Conservation (phyloP, 2,888 invertebrate genomes). For the Chrysotoxum bicinctum region DNA sequence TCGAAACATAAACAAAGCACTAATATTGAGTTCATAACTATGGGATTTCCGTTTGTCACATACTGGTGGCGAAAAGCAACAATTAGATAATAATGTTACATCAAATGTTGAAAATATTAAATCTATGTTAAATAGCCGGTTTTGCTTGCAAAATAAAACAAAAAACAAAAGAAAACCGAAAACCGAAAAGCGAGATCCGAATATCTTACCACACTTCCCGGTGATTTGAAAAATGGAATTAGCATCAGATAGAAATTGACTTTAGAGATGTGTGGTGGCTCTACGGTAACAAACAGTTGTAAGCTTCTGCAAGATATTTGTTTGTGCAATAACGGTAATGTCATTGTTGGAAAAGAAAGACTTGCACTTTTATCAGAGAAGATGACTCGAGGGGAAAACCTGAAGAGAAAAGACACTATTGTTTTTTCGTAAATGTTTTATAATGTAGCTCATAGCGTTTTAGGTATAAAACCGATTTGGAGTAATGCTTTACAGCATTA, state of each 20-base stretch:
- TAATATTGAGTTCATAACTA: conserved; percentile 2
- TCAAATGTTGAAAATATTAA: conserved; percentile 43
- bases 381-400: not conserved
- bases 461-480: conserved; percentile 56
- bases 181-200: no score
- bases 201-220: not conserved
- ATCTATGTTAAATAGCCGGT: conserved; percentile 24
- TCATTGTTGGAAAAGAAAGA: conserved; percentile 25
- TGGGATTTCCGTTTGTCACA: conserved; percentile 39
- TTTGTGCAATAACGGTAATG: conserved; percentile 44
- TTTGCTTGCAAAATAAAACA: conserved; percentile 58
- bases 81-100: conserved; percentile 64
- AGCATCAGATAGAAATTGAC: conserved; percentile 19
- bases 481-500: conserved; percentile 48
- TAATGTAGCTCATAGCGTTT: not conserved
- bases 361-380: conserved; percentile 40
- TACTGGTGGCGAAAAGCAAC: not conserved
- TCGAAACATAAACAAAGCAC: conserved; percentile 27
- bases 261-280: conserved; percentile 13
- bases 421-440: conserved; percentile 27
- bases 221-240: conserved; percentile 5
- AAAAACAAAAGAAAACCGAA: conserved; percentile 24
- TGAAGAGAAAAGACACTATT: not conserved
- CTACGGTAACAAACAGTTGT: not conserved
- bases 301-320: not conserved